A percentile compares a stretch with the other conserved stretches of the same genome.
These are phyloP conservation scores for Harmothoe impar DNA, from an alignment of 2,888 invertebrate genomes.

Conservation along the genomic window DNA sequence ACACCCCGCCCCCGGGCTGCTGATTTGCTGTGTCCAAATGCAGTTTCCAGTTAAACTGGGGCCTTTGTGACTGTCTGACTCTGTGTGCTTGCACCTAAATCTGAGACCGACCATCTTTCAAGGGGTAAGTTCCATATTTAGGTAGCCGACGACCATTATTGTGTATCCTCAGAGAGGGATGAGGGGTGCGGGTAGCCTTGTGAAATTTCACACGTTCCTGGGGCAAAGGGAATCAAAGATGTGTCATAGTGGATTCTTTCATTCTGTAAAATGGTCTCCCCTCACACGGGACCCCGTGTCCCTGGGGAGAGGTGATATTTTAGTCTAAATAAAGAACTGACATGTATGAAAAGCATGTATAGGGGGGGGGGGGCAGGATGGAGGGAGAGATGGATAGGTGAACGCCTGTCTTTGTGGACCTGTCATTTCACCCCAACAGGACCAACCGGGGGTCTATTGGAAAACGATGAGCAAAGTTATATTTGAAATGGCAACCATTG, in stretches of 20 bases:
- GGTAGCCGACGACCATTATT: neutral
- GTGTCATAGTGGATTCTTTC: neutral
- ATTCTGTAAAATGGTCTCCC: neutral
- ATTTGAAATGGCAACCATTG: no score
- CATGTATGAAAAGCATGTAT: neutral
- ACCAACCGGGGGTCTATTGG: no score
- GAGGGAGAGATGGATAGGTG: no score
- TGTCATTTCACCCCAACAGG: no score
- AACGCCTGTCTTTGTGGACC: no score
- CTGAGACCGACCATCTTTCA: neutral
- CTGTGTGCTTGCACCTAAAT: neutral
- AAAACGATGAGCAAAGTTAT: no score
- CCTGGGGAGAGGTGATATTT: neutral
- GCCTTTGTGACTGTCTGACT: neutral
- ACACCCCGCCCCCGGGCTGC: neutral
- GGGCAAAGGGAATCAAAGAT: neutral
- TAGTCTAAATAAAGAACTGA: neutral
- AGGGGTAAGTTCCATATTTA: neutral
- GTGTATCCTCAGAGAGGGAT: neutral
- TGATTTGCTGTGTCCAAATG: neutral
- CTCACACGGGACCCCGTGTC: neutral
- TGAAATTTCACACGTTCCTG: constrained; percentile 5
- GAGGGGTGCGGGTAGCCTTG: neutral
- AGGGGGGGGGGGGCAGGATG: neutral
- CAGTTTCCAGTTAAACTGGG: constrained; percentile 15